Evolutionary conservation across 2,888 invertebrate species (phyloP).

Genomic region (Epirrita christyi): DNA sequence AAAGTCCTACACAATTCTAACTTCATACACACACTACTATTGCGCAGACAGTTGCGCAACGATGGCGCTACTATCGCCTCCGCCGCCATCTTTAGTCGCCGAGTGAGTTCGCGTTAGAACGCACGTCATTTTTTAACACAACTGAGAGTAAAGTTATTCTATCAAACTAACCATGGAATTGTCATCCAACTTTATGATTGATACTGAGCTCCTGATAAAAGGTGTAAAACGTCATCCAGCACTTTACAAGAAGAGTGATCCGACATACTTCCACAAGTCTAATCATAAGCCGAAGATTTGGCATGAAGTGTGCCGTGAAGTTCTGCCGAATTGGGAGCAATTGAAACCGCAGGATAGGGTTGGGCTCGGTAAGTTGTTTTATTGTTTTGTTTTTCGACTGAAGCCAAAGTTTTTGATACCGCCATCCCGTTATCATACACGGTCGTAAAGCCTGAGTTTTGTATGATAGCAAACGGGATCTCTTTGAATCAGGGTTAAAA

Average conservation of each 20-base stretch:
- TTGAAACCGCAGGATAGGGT: constrained; percentile 52
- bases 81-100: constrained; percentile 61
- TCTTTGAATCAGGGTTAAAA: too few species aligned
- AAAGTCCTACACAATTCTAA: constrained; percentile 12
- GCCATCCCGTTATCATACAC: too few species aligned
- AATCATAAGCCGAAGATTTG: constrained; percentile 56
- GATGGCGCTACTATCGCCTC: constrained; percentile 48
- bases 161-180: constrained; percentile 39
- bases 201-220: constrained; percentile 52
- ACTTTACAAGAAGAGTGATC: constrained; percentile 55
- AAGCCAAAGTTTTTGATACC: too few species aligned
- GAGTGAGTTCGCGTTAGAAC: constrained; percentile 37
- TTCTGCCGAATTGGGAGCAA: constrained; percentile 52
- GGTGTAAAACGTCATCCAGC: constrained; percentile 55
- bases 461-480: too few species aligned
- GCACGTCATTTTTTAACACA: constrained; percentile 46
- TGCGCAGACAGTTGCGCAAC: constrained; percentile 49
- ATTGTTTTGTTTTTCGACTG: background rate
- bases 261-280: constrained; percentile 52
- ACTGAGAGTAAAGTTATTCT: constrained; percentile 12
- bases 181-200: constrained; percentile 40
- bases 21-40: constrained; percentile 37
- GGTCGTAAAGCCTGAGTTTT: too few species aligned
- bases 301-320: constrained; percentile 57
- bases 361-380: constrained; percentile 34